Base-by-base conservation (phyloP, 2,888 invertebrate genomes). In the Pharmacophagus antenor region DNA sequence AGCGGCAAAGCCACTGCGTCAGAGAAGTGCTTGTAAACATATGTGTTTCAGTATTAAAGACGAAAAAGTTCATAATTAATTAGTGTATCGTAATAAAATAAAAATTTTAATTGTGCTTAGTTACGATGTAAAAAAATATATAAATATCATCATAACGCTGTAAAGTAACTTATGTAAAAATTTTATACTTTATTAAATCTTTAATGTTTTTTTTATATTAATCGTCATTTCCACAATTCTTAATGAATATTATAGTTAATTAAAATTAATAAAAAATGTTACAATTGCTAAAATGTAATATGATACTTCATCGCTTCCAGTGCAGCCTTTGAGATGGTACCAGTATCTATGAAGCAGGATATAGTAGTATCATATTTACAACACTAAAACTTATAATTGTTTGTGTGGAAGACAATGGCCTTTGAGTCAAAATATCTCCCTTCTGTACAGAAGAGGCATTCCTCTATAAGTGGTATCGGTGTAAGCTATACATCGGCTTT, bases 401-500 rank as follows among this genome's bases (percentile, higher is more conserved):
- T 41, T 12, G 46, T 37, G 20, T 10, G 23, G 52, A 41, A 52
- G 41, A 20, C 41, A 41, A 23, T 46, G 46, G 18, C 50, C 50
- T 60, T 60, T 62, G 63, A 59, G 67, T 63, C 68, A 70, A 71
- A 72, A 73, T 70, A 69, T 70, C 72, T 71, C 72, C 69, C 73
- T 70, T 70, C 67, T 68, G 63, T 58, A 66, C 62, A 63, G 61
- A 54, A 59, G 60, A 54, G 69, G 70, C 68, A 71, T 74, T 71
- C 72, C 73, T 65, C 68, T 72, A 70, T 73, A 71, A 73, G 71
- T 74, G 72, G 74, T 77, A 82, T 80, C 73, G 79, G 79, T 82
- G 80, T 72, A 67, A 75, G 77, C 79, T 80, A 76, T 81, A 83
- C 69, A 80, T 81, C 79, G 81, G 75, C 74, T 76, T 83, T 78